Evolutionary conservation across 2,888 invertebrate species (phyloP).

Genomic region (Stramonita haemastoma): DNA sequence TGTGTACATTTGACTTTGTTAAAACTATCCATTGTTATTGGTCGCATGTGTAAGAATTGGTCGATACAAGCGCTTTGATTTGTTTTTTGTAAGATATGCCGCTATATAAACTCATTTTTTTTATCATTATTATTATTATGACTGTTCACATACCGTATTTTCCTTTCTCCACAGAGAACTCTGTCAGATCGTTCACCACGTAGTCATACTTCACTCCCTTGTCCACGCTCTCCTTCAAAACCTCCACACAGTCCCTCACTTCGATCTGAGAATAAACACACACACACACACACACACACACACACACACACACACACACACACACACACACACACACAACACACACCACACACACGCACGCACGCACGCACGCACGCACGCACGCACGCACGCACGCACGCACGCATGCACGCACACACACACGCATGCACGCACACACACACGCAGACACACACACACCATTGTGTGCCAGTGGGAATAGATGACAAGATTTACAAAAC

Average conservation of each 20-base stretch:
- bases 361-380: background rate
- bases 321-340: background rate
- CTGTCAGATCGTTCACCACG: constrained; percentile 94
- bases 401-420: background rate
- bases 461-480: too few relatives aligned
- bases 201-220: constrained; percentile 90
- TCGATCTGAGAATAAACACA: constrained; percentile 83
- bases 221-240: constrained; percentile 84
- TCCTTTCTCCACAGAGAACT: constrained; percentile 85
- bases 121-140: too few relatives aligned
- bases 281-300: background rate
- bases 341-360: background rate
- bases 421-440: too few relatives aligned
- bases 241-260: constrained; percentile 92
- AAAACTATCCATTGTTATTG: too few relatives aligned
- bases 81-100: too few relatives aligned
- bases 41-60: too few relatives aligned
- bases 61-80: too few relatives aligned
- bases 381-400: background rate
- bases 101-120: too few relatives aligned
- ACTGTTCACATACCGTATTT: constrained; percentile 59
- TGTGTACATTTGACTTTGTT: too few relatives aligned
- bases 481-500: too few relatives aligned
- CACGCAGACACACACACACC: background rate
- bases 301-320: background rate